These are phyloP conservation scores for Semotilus atromaculatus DNA, from an alignment of 2,797 vertebrate species.

Conservation along the genomic window DNA sequence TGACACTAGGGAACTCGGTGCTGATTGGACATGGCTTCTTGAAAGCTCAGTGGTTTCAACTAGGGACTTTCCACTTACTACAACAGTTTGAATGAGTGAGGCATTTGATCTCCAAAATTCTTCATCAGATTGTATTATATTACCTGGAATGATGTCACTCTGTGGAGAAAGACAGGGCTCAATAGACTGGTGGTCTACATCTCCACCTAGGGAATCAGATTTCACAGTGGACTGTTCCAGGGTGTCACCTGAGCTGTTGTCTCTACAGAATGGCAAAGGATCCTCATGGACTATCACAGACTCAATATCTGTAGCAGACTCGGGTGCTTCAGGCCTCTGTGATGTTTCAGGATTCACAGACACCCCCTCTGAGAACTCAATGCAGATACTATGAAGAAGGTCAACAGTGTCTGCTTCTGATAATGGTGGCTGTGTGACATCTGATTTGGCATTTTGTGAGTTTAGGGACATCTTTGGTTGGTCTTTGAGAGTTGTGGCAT, in stretches of 20 bases:
- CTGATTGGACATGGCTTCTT: background rate
- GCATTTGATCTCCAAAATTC: slow-evolving; percentile 14
- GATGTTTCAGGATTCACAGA: slow-evolving; percentile 10
- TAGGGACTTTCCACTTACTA: slow-evolving; percentile 12
- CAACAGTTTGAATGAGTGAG: background rate
- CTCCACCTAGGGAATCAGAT: slow-evolving; percentile 24
- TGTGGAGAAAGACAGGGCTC: background rate
- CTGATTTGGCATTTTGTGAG: slow-evolving; percentile 1
- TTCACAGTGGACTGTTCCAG: slow-evolving; percentile 17
- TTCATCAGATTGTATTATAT: background rate
- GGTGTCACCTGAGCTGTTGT: slow-evolving; percentile 34
- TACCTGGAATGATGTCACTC: background rate
- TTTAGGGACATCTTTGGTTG: background rate
- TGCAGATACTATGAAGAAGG: background rate
- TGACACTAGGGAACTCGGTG: slow-evolving; percentile 3
- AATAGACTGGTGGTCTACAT: slow-evolving; percentile 4
- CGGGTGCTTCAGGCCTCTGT: background rate
- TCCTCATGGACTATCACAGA: slow-evolving; percentile 5
- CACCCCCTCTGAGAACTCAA: slow-evolving; percentile 3
- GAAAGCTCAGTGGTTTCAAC: background rate
- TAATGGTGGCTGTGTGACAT: background rate
- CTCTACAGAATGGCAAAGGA: background rate
- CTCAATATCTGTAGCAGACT: background rate
- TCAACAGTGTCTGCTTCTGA: background rate
- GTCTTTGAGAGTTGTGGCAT: background rate